Evolutionary conservation across 2,113 vertebrate species (phyloP).

Genomic region (Formicarius rufipectus): DNA sequence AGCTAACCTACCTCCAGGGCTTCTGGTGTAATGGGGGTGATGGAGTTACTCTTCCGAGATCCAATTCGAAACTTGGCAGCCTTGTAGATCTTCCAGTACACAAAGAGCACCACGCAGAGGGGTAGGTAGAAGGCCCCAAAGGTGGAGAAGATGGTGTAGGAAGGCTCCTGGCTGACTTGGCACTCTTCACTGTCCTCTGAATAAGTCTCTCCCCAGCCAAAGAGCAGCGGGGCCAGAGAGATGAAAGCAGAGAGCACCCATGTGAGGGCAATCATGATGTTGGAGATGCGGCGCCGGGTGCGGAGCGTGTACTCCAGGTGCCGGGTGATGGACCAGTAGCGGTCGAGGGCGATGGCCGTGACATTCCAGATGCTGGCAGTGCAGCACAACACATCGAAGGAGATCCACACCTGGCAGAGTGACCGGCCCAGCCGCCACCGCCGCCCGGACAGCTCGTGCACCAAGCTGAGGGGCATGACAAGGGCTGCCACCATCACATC

Average conservation of each 20-base stretch:
- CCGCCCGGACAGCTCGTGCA: constrained; percentile 85
- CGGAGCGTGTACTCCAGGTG: constrained; percentile 93
- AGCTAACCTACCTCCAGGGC: constrained; percentile 77
- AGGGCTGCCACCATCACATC: constrained; percentile 93
- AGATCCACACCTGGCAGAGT: constrained; percentile 93
- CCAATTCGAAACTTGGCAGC: constrained; percentile 91
- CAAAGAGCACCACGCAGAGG: constrained; percentile 93
- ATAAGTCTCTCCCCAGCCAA: constrained; percentile 95
- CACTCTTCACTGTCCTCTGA: constrained; percentile 83
- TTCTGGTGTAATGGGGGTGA: constrained; percentile 83
- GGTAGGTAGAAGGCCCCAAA: constrained; percentile 96
- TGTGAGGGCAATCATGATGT: constrained; percentile 90
- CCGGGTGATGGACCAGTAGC: constrained; percentile 96
- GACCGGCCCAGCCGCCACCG: constrained; percentile 88
- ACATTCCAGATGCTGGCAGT: constrained; percentile 99
- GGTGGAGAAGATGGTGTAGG: constrained; percentile 94
- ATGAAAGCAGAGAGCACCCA: constrained; percentile 91
- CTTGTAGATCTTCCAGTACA: constrained; percentile 99
- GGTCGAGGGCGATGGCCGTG: constrained; percentile 92
- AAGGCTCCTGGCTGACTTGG: constrained; percentile 92
- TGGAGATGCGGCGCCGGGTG: constrained; percentile 86
- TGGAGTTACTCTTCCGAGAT: constrained; percentile 86
- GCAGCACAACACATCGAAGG: constrained; percentile 94
- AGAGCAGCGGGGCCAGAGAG: constrained; percentile 89
- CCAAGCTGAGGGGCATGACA: constrained; percentile 95